Evolutionary conservation across 2,888 invertebrate species (phyloP).

Genomic region (Blera fallax): DNA sequence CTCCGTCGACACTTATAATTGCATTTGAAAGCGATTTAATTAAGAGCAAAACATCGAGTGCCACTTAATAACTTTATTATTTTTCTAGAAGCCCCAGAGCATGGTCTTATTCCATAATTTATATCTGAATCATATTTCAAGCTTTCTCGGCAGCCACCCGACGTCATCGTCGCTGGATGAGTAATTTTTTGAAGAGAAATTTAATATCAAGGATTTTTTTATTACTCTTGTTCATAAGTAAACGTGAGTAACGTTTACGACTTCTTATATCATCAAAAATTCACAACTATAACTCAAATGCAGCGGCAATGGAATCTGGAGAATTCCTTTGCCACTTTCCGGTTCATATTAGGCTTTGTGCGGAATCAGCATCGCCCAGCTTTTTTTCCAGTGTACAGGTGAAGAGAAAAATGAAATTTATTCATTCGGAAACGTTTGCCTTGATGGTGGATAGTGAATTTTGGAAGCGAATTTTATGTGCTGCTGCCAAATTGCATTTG

Average conservation of each 20-base stretch:
- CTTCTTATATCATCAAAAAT: constrained; percentile 52
- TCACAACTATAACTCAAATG: constrained; percentile 36
- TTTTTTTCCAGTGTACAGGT: constrained; percentile 3
- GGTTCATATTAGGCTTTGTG: constrained; percentile 7
- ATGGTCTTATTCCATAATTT: constrained; percentile 38
- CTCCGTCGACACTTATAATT: constrained; percentile 37
- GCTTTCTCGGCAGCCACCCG: not conserved
- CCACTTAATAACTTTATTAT: constrained; percentile 58
- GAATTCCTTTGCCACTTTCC: constrained; percentile 19
- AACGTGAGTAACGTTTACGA: constrained; percentile 57
- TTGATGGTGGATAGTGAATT: not conserved
- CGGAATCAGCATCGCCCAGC: not conserved
- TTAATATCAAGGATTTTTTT: constrained; percentile 38
- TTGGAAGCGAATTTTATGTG: not conserved
- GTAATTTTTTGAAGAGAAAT: constrained; percentile 8
- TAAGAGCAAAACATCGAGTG: constrained; percentile 54
- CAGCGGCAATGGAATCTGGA: constrained; percentile 3
- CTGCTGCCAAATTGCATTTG: constrained; percentile 39
- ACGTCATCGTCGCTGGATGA: not conserved
- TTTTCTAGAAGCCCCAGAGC: constrained; percentile 25
- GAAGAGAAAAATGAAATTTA: constrained; percentile 28
- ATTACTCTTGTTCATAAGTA: constrained; percentile 37
- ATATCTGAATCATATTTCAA: constrained; percentile 27
- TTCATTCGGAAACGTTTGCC: constrained; percentile 16
- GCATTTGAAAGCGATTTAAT: constrained; percentile 62